These are phyloP conservation scores for Melanotaenia pygmaea DNA, from an alignment of 2,797 vertebrate species.

Conservation along the genomic window DNA sequence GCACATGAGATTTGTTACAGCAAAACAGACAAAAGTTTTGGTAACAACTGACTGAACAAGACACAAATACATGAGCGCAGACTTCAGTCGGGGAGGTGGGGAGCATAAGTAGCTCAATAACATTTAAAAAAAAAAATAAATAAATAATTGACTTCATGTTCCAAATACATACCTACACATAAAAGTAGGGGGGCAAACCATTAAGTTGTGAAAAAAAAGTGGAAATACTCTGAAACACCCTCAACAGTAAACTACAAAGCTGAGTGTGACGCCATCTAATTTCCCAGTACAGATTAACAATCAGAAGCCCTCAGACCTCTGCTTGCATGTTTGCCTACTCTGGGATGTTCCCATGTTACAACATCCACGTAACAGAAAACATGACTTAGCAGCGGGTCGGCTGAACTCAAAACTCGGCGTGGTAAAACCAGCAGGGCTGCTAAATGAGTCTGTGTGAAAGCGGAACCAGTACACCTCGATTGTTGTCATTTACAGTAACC, in stretches of 20 bases:
- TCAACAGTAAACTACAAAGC: conserved; percentile 56
- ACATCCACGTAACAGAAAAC: conserved; percentile 69
- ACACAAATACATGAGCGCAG: conserved; percentile 2
- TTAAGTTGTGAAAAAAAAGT: conserved; percentile 35
- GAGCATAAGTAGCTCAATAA: conserved; percentile 20
- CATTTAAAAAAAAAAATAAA: too few species aligned
- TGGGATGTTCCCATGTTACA: conserved; percentile 66
- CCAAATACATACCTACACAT: conserved; percentile 43
- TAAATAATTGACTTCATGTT: conserved; percentile 34
- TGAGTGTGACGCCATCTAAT: conserved; percentile 62
- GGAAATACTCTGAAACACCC: conserved; percentile 68
- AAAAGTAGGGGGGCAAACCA: conserved; percentile 57
- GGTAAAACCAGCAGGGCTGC: conserved; percentile 52
- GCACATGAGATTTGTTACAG: conserved; percentile 16
- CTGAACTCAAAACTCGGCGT: conserved; percentile 22
- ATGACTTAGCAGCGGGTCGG: conserved; percentile 62
- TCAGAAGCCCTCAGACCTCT: conserved; percentile 39
- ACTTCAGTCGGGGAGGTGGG: conserved; percentile 6
- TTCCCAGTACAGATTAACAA: conserved; percentile 63
- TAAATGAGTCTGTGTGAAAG: conserved; percentile 61
- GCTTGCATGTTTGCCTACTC: conserved; percentile 42
- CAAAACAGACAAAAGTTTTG: conserved; percentile 10
- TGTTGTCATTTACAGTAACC: conserved; percentile 77
- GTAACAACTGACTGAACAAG: conserved; percentile 16
- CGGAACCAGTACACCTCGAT: conserved; percentile 32